phyloP scores from a whole-genome alignment of 2,888 invertebrate genomes.

The Phrixothrix hirtus region DNA sequence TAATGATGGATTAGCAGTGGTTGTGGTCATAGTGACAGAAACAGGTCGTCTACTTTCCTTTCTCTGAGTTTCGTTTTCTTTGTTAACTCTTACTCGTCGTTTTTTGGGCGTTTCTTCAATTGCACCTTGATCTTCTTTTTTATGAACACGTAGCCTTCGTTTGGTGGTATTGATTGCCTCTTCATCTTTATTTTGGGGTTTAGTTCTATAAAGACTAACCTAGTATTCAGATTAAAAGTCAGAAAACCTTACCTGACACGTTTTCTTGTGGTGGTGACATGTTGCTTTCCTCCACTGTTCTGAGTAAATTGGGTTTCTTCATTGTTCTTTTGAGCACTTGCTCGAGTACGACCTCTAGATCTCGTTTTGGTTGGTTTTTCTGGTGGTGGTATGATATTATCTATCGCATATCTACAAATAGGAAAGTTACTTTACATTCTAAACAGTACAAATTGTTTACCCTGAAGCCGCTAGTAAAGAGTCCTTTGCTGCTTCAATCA shows the following conservation, averaged over 20 bases:
- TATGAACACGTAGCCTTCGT: constrained; percentile 36
- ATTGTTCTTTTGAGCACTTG: constrained; percentile 37
- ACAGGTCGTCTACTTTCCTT: constrained; percentile 54
- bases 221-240: no score
- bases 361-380: constrained; percentile 49
- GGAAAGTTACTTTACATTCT: not conserved
- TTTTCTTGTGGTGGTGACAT: constrained; percentile 10
- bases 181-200: not conserved
- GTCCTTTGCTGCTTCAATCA: constrained; percentile 90
- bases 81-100: constrained; percentile 13
- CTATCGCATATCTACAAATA: constrained; percentile 46
- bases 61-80: constrained; percentile 30
- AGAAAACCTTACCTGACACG: constrained; percentile 18
- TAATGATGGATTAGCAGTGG: constrained; percentile 48
- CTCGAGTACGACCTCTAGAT: constrained; percentile 42
- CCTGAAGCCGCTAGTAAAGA: constrained; percentile 64
- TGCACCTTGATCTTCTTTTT: constrained; percentile 28
- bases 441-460: constrained; percentile 3
- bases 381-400: constrained; percentile 50
- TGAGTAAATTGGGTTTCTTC: constrained; percentile 18
- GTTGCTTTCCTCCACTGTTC: constrained; percentile 39
- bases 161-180: constrained; percentile 5
- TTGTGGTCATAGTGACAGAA: no score
- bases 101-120: constrained; percentile 18
- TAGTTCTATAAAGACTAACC: constrained; percentile 8